Evolutionary conservation across 2,113 vertebrate species (phyloP), one percentile per base, ranked within the genome.

Genomic region (Vombatus ursinus): DNA sequence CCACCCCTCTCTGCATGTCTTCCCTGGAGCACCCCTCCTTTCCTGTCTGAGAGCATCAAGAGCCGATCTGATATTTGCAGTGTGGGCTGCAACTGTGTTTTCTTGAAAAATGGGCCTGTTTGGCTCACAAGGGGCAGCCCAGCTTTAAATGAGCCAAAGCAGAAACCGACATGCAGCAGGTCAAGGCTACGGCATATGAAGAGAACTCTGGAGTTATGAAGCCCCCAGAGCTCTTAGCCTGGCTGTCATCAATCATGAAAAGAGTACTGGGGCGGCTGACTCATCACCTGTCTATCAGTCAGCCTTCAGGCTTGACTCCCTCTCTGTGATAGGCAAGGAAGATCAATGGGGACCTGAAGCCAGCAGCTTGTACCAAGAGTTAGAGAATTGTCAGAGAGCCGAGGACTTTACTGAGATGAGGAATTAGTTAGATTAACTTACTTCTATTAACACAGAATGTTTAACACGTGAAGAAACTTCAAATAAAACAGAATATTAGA

Each of bases 81-180:
- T 92, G 8, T 52, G 91, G 95, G 94, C 95, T 93, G 89, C 97
- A 96, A 98, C 50, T 97, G 97, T 97, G 91, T 98, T 96, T 95
- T 2, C 96, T 57, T 93, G 93, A 97, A 91, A 96, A 97, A 97
- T 96, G 90, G 84, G 95, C 51, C 96, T 95, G 28, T 96, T 97
- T 95, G 97, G 91, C 90, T 95, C n/a, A 50, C 61, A 89, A 96
- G 95, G 95, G 93, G 52, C 2, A 3, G 68, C 93, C n/a, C 16
- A 50, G 94, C 93, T 94, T 22, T 1, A 61, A 94, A n/a, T 0
- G 16, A 90, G 50, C 92, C 2, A 1, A 22, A 48, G 28, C 68
- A 57, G 91, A 57, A 68, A 89, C 0, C 19, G 50, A 91, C 52
- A 25, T 0, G 1, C 57, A 51, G 50, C 54, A 93, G 68, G 91